These are phyloP conservation scores for Channa argus DNA, from an alignment of 2,113 vertebrate genomes.

Conservation along the genomic window DNA sequence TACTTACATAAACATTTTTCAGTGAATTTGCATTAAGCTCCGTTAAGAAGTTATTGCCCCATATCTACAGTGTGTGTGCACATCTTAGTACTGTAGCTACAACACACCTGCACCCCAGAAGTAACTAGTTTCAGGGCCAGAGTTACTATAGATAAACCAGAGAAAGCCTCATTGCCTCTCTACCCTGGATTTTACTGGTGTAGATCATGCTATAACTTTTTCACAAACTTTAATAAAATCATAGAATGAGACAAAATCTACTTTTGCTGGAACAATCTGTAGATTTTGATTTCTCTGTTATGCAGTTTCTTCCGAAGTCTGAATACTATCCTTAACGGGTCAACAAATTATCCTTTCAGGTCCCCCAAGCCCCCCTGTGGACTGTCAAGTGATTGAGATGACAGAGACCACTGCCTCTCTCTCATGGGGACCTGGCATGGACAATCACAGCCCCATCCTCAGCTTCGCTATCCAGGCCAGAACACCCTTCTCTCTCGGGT, in stretches of 20 bases:
- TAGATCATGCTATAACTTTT: not conserved
- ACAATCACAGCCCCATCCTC: slow-evolving; percentile 95
- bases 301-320: not conserved
- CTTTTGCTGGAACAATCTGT: not conserved
- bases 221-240: not conserved
- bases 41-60: too few species aligned
- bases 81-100: not conserved
- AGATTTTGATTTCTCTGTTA: not conserved
- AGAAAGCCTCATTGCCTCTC: not conserved
- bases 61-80: too few species aligned
- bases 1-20: not conserved
- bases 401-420: slow-evolving; percentile 90
- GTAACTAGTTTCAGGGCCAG: not conserved
- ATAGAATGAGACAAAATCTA: not conserved
- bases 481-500: slow-evolving; percentile 95
- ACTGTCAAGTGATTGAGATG: slow-evolving; percentile 92
- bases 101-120: not conserved
- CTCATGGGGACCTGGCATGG: slow-evolving; percentile 91
- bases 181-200: too few species aligned
- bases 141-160: not conserved
- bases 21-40: not conserved
- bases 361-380: slow-evolving; percentile 91
- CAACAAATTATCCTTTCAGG: slow-evolving; percentile 76
- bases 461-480: slow-evolving; percentile 93
- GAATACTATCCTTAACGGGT: slow-evolving; percentile 8